Conservation (phyloP, 2,113 vertebrate species). For the Chionodraco myersi region DNA sequence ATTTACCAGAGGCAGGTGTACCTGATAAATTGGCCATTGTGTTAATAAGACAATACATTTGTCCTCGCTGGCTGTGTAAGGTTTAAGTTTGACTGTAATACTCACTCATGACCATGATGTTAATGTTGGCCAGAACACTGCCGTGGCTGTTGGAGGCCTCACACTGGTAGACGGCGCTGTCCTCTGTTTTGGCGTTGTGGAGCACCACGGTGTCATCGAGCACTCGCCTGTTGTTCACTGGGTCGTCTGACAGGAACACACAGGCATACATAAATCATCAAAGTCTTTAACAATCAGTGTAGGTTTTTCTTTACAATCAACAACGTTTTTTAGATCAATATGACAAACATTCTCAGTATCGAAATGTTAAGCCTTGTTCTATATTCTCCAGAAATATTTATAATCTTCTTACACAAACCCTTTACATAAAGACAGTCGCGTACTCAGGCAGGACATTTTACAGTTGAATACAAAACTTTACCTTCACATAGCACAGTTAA, state of each 20-base stretch:
- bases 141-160: constrained; percentile 92
- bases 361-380: too few species aligned
- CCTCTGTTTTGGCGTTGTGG: constrained; percentile 82
- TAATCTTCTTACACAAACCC: background rate
- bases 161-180: constrained; percentile 93
- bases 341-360: background rate
- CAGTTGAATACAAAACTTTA: too few species aligned
- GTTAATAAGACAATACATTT: too few species aligned
- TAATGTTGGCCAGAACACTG: constrained; percentile 88
- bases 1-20: too few species aligned
- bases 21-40: too few species aligned
- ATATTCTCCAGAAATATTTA: background rate
- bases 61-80: background rate
- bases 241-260: constrained; percentile 65
- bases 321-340: too few species aligned
- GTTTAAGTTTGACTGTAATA: constrained; percentile 4
- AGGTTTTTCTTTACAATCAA: too few species aligned
- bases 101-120: constrained; percentile 92
- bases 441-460: background rate
- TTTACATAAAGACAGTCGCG: background rate
- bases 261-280: background rate
- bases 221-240: constrained; percentile 58
- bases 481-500: background rate
- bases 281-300: background rate
- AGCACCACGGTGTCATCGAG: constrained; percentile 85